These are phyloP conservation scores for Steromphala cineraria DNA, from an alignment of 2,888 invertebrate genomes.

Conservation along the genomic window DNA sequence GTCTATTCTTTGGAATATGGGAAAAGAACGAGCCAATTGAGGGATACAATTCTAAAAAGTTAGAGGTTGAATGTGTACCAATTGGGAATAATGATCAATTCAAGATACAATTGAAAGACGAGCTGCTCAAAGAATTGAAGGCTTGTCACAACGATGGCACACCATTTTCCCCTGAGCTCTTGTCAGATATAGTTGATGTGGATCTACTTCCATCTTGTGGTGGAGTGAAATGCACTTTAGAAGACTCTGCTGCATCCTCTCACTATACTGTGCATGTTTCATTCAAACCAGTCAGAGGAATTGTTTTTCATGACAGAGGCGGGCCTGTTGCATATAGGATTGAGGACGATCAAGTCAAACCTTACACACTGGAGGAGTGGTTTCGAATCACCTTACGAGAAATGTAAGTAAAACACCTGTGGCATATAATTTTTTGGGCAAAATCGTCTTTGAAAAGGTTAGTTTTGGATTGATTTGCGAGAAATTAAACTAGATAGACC, in stretches of 20 bases:
- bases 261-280: not conserved
- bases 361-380: too few relatives aligned
- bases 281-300: not conserved
- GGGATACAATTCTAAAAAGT: not conserved
- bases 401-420: too few relatives aligned
- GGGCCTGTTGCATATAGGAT: not conserved
- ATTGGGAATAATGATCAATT: not conserved
- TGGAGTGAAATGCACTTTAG: not conserved
- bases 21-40: not conserved
- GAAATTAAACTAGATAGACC: too few relatives aligned
- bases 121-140: not conserved
- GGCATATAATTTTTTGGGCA: too few relatives aligned
- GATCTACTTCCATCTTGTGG: not conserved
- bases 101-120: not conserved
- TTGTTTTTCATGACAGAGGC: not conserved
- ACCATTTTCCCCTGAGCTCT: too few relatives aligned
- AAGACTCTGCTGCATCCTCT: not conserved
- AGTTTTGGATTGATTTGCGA: too few relatives aligned
- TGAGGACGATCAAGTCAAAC: not conserved
- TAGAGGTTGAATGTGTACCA: not conserved
- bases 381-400: too few relatives aligned
- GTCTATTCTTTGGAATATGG: not conserved
- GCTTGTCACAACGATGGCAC: not conserved
- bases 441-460: too few relatives aligned
- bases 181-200: not conserved